These are phyloP conservation scores for Thalassoma bifasciatum DNA, from an alignment of 2,113 vertebrate species.

Conservation along the genomic window DNA sequence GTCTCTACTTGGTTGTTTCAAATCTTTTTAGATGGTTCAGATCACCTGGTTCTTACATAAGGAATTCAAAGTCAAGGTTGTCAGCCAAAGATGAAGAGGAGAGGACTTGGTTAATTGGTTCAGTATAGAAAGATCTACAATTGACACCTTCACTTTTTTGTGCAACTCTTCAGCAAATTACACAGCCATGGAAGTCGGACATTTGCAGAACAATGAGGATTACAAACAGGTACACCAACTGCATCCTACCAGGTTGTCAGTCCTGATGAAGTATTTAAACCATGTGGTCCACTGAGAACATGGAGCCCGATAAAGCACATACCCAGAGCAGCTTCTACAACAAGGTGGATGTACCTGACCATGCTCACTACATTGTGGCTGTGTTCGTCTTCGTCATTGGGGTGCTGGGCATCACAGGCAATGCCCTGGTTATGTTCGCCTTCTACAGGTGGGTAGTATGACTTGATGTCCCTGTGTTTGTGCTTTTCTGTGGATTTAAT, in stretches of 20 bases:
- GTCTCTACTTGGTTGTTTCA: background rate
- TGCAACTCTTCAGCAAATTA: conserved; percentile 5
- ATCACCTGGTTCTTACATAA: background rate
- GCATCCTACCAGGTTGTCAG: conserved; percentile 26
- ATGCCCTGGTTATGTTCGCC: conserved; percentile 92
- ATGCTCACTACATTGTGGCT: conserved; percentile 90
- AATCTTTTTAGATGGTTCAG: background rate
- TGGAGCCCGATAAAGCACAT: conserved; percentile 78
- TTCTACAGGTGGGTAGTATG: conserved; percentile 89
- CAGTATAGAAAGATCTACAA: background rate
- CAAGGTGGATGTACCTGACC: conserved; percentile 89
- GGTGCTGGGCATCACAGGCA: conserved; percentile 88
- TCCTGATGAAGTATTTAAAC: conserved; percentile 46
- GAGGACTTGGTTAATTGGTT: background rate
- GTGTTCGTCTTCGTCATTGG: conserved; percentile 89
- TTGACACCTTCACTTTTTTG: background rate
- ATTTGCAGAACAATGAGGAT: conserved; percentile 18
- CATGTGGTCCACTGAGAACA: conserved; percentile 74
- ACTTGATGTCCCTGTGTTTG: background rate
- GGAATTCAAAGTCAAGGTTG: background rate
- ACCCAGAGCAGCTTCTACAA: conserved; percentile 72
- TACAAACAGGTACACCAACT: background rate
- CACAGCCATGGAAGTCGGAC: conserved; percentile 31
- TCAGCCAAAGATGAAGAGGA: background rate
- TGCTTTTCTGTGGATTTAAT: background rate